phyloP scores from a whole-genome alignment of 2,797 vertebrate genomes.

The Mastacembelus armatus region DNA sequence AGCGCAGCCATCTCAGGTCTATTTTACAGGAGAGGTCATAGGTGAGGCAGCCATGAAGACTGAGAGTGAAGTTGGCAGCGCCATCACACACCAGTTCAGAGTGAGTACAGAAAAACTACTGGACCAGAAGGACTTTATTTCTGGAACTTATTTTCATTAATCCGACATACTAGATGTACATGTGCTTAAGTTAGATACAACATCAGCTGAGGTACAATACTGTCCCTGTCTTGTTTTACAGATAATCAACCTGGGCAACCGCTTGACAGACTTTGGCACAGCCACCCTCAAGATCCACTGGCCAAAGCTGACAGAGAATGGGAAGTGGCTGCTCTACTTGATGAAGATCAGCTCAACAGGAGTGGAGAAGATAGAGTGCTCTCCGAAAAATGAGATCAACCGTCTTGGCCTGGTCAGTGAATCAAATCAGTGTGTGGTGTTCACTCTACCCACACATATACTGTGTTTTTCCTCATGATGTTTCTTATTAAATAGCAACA shows the following conservation, averaged over 20 bases:
- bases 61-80: conserved; percentile 90
- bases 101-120: conserved; percentile 74
- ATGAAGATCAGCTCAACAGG: conserved; percentile 87
- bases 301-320: conserved; percentile 86
- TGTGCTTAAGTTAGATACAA: background rate
- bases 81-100: conserved; percentile 92
- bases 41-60: conserved; percentile 88
- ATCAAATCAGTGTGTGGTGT: background rate
- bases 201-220: background rate
- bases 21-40: conserved; percentile 85
- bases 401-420: conserved; percentile 51
- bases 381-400: conserved; percentile 84
- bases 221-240: conserved; percentile 60
- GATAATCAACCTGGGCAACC: conserved; percentile 93
- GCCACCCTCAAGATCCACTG: conserved; percentile 90
- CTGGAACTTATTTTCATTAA: too few species aligned
- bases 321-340: conserved; percentile 93
- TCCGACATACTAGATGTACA: too few species aligned
- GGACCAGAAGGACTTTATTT: background rate
- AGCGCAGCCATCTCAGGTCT: conserved; percentile 93
- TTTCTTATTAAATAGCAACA: background rate
- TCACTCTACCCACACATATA: background rate
- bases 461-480: background rate
- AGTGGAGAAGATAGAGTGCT: conserved; percentile 83
- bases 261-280: conserved; percentile 86